phyloP scores from a whole-genome alignment of 1,140 invertebrate species.

The Atta cephalotes region DNA sequence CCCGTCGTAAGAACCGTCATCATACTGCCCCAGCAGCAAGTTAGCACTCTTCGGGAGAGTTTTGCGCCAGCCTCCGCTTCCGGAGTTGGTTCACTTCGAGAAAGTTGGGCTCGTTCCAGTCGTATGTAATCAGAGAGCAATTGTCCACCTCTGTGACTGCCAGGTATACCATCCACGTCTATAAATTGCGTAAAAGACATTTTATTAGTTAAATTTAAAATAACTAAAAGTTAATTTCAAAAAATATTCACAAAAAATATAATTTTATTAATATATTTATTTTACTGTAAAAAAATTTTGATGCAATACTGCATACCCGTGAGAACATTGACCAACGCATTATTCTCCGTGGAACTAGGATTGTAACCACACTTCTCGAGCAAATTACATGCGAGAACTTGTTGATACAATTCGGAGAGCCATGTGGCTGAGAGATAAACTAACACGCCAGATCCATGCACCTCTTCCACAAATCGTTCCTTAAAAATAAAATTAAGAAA shows the following conservation, averaged over 20 bases:
- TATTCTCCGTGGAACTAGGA: constrained; percentile 87
- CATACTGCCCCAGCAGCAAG: constrained; percentile 96
- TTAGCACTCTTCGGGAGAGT: constrained; percentile 90
- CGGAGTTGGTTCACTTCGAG: constrained; percentile 89
- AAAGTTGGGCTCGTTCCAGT: constrained; percentile 90
- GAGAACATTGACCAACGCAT: constrained; percentile 91
- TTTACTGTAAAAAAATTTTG: neutral
- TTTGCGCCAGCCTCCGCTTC: constrained; percentile 90
- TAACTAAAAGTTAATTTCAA: neutral
- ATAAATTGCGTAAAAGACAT: constrained; percentile 40
- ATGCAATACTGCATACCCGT: constrained; percentile 87
- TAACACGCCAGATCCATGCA: constrained; percentile 95
- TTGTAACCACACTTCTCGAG: constrained; percentile 90
- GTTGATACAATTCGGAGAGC: constrained; percentile 96
- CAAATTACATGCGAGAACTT: constrained; percentile 92
- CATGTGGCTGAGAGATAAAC: constrained; percentile 96
- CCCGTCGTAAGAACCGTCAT: constrained; percentile 94
- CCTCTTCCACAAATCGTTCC: constrained; percentile 96
- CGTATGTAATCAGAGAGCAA: constrained; percentile 94
- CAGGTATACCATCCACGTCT: constrained; percentile 95
- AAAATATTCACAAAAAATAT: neutral
- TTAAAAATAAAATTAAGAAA: constrained; percentile 79
- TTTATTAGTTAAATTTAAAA: neutral
- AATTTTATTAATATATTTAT: neutral
- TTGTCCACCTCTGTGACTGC: constrained; percentile 89